phyloP scores from a whole-genome alignment of 2,888 invertebrate species.

The Drosophila neotestacea region DNA sequence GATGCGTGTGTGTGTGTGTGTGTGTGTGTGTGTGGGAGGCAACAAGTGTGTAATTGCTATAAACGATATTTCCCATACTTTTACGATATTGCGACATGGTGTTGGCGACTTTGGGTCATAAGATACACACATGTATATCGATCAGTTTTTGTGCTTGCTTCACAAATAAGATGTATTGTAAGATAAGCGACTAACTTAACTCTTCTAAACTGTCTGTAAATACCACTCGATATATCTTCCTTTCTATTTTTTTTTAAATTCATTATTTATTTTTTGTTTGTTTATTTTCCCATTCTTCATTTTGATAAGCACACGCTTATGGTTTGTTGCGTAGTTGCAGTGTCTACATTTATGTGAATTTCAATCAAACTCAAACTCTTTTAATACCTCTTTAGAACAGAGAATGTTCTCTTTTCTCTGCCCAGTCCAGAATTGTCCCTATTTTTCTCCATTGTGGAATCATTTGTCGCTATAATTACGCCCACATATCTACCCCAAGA shows the following conservation, averaged over 20 bases:
- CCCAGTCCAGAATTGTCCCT: background rate
- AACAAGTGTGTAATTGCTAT: constrained; percentile 36
- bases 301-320: constrained; percentile 24
- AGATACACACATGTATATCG: background rate
- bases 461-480: background rate
- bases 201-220: constrained; percentile 30
- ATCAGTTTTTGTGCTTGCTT: constrained; percentile 13
- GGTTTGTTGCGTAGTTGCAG: constrained; percentile 12
- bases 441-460: background rate
- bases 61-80: constrained; percentile 29
- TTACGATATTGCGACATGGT: no score
- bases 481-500: background rate
- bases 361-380: no score
- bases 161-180: background rate
- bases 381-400: background rate
- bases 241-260: constrained; percentile 1
- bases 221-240: constrained; percentile 28
- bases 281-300: constrained; percentile 16
- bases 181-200: constrained; percentile 16
- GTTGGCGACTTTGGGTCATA: constrained; percentile 17
- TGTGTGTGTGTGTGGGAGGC: constrained; percentile 13
- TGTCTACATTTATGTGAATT: no score
- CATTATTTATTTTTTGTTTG: constrained; percentile 17
- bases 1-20: constrained; percentile 4
- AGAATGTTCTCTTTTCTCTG: background rate